A percentile compares a stretch with the other conserved stretches of the same genome.
Evolutionary conservation across 1,140 invertebrate species (phyloP).

Genomic region (Tetranychus urticae): DNA sequence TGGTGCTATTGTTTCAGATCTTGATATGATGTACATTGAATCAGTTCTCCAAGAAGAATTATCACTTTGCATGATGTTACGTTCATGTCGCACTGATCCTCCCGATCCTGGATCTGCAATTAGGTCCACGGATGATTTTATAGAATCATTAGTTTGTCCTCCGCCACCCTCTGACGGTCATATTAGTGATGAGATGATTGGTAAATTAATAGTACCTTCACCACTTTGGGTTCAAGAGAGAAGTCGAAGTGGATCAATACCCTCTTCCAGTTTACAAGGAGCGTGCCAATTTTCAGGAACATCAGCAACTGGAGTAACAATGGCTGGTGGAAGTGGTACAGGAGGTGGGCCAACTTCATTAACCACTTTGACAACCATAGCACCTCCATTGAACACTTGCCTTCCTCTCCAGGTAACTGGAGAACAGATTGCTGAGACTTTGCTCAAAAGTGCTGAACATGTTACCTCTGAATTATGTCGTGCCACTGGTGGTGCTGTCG

Average conservation of each 20-base stretch:
- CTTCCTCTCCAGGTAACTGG: neutral
- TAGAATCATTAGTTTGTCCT: conserved; percentile 68
- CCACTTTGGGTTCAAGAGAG: conserved; percentile 1
- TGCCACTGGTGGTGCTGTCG: neutral
- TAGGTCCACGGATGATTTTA: conserved; percentile 62
- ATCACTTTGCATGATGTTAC: conserved; percentile 75
- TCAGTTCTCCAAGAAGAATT: conserved; percentile 80
- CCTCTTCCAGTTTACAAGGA: neutral
- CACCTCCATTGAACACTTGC: neutral
- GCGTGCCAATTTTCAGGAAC: neutral
- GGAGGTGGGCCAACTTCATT: neutral
- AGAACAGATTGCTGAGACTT: conserved; percentile 1
- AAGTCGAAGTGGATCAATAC: neutral
- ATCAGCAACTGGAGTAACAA: neutral
- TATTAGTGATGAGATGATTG: conserved; percentile 85
- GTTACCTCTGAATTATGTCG: neutral
- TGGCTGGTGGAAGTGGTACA: neutral
- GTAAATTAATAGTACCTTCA: conserved; percentile 65
- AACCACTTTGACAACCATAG: neutral
- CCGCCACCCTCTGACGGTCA: conserved; percentile 67
- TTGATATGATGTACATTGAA: conserved; percentile 98
- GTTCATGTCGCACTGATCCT: conserved; percentile 77
- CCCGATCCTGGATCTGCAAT: conserved; percentile 51
- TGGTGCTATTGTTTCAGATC: conserved; percentile 80
- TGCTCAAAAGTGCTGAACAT: neutral